Evolutionary conservation across 1,140 invertebrate genomes (phyloP), one percentile per base, ranked within the genome.

Genomic region (Pogonognathellus flavescens): DNA sequence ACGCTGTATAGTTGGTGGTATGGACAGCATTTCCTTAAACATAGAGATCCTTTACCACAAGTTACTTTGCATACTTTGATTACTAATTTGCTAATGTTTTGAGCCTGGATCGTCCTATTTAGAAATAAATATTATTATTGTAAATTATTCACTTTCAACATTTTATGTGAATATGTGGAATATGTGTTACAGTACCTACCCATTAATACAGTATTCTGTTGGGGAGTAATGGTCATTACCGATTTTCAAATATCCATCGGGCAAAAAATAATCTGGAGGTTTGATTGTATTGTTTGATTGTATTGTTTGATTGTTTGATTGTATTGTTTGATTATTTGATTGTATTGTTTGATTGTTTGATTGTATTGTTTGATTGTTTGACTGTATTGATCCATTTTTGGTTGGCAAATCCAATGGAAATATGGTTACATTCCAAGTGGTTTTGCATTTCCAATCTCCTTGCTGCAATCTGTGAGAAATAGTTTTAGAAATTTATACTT

Each of bases 161-260:
- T n/a, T n/a, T n/a, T n/a, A n/a, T n/a, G n/a, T n/a, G n/a, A n/a
- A n/a, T n/a, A n/a, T n/a, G n/a, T n/a, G n/a, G n/a, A n/a, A n/a
- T n/a, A n/a, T n/a, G n/a, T n/a, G n/a, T n/a, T n/a, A n/a, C n/a
- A n/a, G n/a, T n/a, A n/a, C n/a, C n/a, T n/a, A 76, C 70, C 70
- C 70, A 76, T 76, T 76, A 16, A 76, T 50, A 7, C 70, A 76
- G 8, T 76, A 76, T 10, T 76, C 70, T 11, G 41, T 25, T 1
- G 13, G 70, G 0, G 70, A 31, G 49, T 76, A 76, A 50, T 76
- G n/a, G 13, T 76, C 41, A 76, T 50, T 76, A 6, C 70, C 70
- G 7, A 76, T 76, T 76, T 76, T 76, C 16, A 76, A 50, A 16
- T 76, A 76, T 5, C 70, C 70, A 81, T 55, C 80, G 1, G 20